A percentile compares a stretch with the other conserved stretches of the same genome.
Evolutionary conservation across 2,888 invertebrate species (phyloP).

Genomic region (Polia nebulosa): DNA sequence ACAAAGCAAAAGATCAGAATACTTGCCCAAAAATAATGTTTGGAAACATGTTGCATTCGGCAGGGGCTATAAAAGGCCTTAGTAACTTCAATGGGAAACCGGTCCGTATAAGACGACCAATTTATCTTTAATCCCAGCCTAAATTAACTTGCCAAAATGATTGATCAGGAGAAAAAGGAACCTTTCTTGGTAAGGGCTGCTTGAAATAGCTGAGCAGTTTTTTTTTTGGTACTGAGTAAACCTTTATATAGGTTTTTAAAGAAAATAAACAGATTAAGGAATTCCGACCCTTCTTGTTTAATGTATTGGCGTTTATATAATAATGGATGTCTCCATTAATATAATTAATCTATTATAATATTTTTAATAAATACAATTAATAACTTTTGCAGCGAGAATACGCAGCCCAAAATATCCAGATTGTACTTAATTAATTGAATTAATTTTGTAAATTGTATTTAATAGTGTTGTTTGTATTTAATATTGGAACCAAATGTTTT

Average conservation of each 20-base stretch:
- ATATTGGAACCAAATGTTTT: too few relatives aligned
- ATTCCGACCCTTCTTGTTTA: background rate
- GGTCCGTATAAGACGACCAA: conserved; percentile 8
- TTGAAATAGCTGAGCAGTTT: conserved; percentile 5
- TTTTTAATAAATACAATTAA: too few relatives aligned
- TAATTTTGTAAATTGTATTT: too few relatives aligned
- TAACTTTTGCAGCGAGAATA: background rate
- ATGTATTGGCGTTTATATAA: too few relatives aligned
- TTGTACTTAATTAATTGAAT: too few relatives aligned
- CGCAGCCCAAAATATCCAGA: too few relatives aligned
- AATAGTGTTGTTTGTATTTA: too few relatives aligned
- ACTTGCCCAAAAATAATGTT: background rate
- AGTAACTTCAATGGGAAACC: background rate
- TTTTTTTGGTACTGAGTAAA: background rate
- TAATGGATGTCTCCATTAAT: too few relatives aligned
- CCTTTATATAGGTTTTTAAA: background rate
- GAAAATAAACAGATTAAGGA: conserved; percentile 1
- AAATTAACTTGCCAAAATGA: conserved; percentile 43
- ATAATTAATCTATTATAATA: too few relatives aligned
- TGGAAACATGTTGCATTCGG: background rate
- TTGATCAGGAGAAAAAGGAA: conserved; percentile 21
- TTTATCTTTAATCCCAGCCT: conserved; percentile 21
- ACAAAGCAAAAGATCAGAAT: background rate
- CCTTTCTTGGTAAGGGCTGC: background rate
- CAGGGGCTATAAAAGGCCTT: background rate